Evolutionary conservation across 2,888 invertebrate species (phyloP).

Genomic region (Lathronympha strigana): DNA sequence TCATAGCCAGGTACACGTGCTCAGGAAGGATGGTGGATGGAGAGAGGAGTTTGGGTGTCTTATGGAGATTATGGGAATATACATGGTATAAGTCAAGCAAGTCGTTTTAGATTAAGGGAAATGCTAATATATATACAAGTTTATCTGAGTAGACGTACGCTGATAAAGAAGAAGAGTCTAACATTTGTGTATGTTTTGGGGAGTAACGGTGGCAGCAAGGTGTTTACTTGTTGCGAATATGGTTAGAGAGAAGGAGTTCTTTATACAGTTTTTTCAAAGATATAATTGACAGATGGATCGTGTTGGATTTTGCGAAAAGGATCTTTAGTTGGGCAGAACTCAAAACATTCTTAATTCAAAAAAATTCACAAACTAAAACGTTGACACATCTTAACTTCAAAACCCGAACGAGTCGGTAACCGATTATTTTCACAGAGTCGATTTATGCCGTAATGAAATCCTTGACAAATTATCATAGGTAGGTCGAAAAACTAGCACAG

Average conservation of each 20-base stretch:
- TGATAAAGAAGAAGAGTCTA: slow-evolving; percentile 47
- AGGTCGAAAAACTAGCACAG: slow-evolving; percentile 43
- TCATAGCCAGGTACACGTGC: slow-evolving; percentile 49
- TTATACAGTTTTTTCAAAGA: slow-evolving; percentile 43
- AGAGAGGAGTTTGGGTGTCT: slow-evolving; percentile 48
- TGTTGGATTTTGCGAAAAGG: slow-evolving; percentile 42
- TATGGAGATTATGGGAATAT: slow-evolving; percentile 48
- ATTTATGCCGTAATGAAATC: slow-evolving; percentile 45
- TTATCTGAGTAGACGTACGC: slow-evolving; percentile 49
- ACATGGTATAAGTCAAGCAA: slow-evolving; percentile 47
- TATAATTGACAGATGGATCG: slow-evolving; percentile 48
- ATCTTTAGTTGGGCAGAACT: slow-evolving; percentile 2
- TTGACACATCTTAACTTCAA: slow-evolving; percentile 34
- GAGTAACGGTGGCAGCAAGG: slow-evolving; percentile 45
- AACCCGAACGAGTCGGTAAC: slow-evolving; percentile 25
- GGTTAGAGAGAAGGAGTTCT: slow-evolving; percentile 46
- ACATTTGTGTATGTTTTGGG: slow-evolving; percentile 47
- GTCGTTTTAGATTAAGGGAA: slow-evolving; percentile 47
- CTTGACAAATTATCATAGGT: slow-evolving; percentile 48
- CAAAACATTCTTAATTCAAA: slow-evolving; percentile 17
- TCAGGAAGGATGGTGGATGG: slow-evolving; percentile 50
- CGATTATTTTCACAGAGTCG: slow-evolving; percentile 40
- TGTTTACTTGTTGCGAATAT: slow-evolving; percentile 44
- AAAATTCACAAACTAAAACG: slow-evolving; percentile 32
- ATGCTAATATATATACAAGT: slow-evolving; percentile 48